Evolutionary conservation across 2,888 invertebrate genomes (phyloP).

Genomic region (Marasmarcha lunaedactyla): DNA sequence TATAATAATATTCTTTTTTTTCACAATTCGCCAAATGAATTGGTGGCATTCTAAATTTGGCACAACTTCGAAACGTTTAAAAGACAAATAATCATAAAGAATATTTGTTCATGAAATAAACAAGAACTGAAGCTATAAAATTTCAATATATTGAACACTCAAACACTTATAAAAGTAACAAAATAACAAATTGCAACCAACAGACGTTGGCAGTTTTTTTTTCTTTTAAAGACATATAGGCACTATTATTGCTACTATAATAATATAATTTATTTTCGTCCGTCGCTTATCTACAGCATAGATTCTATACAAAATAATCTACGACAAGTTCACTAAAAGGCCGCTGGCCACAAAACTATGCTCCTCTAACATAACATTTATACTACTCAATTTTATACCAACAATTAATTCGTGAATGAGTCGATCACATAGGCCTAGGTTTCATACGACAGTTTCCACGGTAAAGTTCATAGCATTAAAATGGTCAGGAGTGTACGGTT

Average conservation of each 20-base stretch:
- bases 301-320: constrained; percentile 65
- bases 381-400: constrained; percentile 43
- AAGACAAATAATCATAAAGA: constrained; percentile 23
- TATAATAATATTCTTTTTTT: constrained; percentile 16
- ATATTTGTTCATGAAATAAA: constrained; percentile 28
- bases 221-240: constrained; percentile 65
- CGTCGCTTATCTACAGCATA: constrained; percentile 61
- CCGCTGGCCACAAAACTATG: constrained; percentile 41
- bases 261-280: constrained; percentile 52
- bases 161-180: constrained; percentile 57
- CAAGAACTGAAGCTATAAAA: constrained; percentile 28
- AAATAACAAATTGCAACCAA: constrained; percentile 47
- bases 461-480: constrained; percentile 8
- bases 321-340: constrained; percentile 57
- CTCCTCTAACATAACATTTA: constrained; percentile 57
- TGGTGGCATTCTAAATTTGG: constrained; percentile 47
- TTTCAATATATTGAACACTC: constrained; percentile 45
- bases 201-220: constrained; percentile 34
- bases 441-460: constrained; percentile 8
- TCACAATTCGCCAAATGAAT: constrained; percentile 36
- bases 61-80: constrained; percentile 43
- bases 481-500: constrained; percentile 12
- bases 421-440: constrained; percentile 18
- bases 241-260: constrained; percentile 69
- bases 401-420: constrained; percentile 23